Percentiles rank a stretch among this genome's conserved stretches.
Evolutionary conservation across 2,113 vertebrate genomes (phyloP).

Genomic region (Nannospalax galili): DNA sequence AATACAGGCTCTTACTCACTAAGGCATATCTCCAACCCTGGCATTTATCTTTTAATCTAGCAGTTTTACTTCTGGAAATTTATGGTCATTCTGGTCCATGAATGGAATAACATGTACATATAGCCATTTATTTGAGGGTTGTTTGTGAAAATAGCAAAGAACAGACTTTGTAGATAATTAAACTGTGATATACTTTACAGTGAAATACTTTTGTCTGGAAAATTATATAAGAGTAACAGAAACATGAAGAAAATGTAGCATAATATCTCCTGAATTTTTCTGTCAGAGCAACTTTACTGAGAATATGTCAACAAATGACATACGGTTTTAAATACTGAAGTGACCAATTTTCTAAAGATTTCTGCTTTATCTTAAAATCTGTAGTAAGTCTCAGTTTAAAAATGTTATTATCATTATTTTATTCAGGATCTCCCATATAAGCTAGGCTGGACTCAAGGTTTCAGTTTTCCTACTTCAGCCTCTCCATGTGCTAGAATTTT

Average conservation of each 20-base stretch:
- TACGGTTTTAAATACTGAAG: background rate
- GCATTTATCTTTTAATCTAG: constrained; percentile 21
- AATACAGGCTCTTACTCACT: background rate
- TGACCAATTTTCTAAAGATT: background rate
- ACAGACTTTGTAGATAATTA: constrained; percentile 1
- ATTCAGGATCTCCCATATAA: background rate
- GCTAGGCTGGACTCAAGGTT: background rate
- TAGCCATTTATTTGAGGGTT: constrained; percentile 16
- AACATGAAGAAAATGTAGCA: background rate
- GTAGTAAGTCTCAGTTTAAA: background rate
- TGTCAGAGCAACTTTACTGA: constrained; percentile 9
- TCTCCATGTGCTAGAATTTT: background rate
- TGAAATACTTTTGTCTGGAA: background rate
- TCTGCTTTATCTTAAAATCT: constrained; percentile 48
- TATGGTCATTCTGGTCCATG: background rate
- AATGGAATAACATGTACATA: background rate
- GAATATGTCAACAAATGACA: background rate
- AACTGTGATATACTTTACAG: background rate
- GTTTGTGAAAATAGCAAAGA: constrained; percentile 27
- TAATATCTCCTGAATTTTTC: background rate
- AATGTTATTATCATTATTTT: background rate
- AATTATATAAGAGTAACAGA: background rate
- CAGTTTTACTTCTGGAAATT: constrained; percentile 21
- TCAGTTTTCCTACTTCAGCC: background rate
- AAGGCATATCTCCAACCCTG: background rate